Base-by-base conservation (phyloP, 2,113 vertebrate genomes). In the Mystacornis crossleyi region DNA sequence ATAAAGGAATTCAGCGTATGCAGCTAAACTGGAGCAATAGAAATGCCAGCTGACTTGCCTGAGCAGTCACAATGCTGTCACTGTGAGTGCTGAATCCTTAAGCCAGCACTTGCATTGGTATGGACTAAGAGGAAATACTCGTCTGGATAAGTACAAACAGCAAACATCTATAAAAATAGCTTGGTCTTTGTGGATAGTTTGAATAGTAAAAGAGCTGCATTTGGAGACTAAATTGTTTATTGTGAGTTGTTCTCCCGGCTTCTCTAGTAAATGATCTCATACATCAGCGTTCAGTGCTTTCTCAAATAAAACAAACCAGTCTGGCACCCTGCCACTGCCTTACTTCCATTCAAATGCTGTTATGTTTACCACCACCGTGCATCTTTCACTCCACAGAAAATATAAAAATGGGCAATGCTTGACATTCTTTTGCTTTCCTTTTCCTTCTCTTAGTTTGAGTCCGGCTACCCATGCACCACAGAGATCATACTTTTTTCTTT, bases 241-340 rank as follows among this genome's bases (percentile, higher is more conserved):
- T 72, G 65, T 84, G 82, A 86, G 61, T 90, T 82, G 33, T 21
- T 94, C 31, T 92, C 51, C 50, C 31, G 50, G 36, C 42, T 81
- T 31, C 83, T 90, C 80, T 92, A 61, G 67, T 94, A 95, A 95
- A 82, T 83, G 69, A 95, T 90, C 81, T 95, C 45, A n/a, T 86
- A 75, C 73, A 62, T 75, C 79, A 96, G 54, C 62, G 75, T 73
- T 94, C 45, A 75, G 25, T 64, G 57, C 73, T 86, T 91, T 96
- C 81, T 89, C 75, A 90, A 79, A 82, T 81, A 81, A 96, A 96
- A 71, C 45, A 91, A 94, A 96, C 19, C n/a, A 38, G 34, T n/a
- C 81, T 86, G 55, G 72, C 34, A 0, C 25, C 57, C 26, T 91
- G 85, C 43, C 62, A 25, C 24, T 24, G 38, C 31, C 61, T 95